Conservation (phyloP, 2,113 vertebrate genomes). For the Herpetotheres cachinnans region DNA sequence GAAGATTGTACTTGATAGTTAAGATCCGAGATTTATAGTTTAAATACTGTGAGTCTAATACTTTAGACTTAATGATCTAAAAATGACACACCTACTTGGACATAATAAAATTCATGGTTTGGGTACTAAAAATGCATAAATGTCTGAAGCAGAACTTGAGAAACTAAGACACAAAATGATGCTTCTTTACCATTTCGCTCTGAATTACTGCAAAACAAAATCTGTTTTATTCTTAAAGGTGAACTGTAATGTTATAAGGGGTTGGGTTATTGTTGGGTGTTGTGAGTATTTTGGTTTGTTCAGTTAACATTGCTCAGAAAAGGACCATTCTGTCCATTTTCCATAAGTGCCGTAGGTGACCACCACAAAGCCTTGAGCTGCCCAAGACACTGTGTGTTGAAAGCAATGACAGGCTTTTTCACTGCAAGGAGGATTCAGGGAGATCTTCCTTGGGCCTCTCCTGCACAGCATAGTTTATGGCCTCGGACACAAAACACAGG, state of each 20-base stretch:
- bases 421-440: neutral
- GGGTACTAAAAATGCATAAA: neutral
- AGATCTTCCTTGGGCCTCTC: neutral
- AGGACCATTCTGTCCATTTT: neutral
- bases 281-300: neutral
- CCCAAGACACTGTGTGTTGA: neutral
- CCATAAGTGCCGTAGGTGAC: neutral
- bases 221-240: neutral
- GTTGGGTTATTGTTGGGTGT: neutral
- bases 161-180: neutral
- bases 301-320: neutral
- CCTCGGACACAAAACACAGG: accelerated
- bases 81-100: neutral
- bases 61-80: neutral
- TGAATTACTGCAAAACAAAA: neutral
- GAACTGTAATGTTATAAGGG: neutral
- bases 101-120: neutral
- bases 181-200: neutral
- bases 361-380: neutral
- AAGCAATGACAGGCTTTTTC: neutral
- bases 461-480: neutral
- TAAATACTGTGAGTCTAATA: neutral
- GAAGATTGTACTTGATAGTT: neutral
- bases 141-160: neutral
- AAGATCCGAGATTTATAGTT: neutral